A percentile compares a stretch with the other conserved stretches of the same genome.
These are phyloP conservation scores for Natator depressus DNA, from an alignment of 2,113 vertebrate genomes.

Conservation along the genomic window DNA sequence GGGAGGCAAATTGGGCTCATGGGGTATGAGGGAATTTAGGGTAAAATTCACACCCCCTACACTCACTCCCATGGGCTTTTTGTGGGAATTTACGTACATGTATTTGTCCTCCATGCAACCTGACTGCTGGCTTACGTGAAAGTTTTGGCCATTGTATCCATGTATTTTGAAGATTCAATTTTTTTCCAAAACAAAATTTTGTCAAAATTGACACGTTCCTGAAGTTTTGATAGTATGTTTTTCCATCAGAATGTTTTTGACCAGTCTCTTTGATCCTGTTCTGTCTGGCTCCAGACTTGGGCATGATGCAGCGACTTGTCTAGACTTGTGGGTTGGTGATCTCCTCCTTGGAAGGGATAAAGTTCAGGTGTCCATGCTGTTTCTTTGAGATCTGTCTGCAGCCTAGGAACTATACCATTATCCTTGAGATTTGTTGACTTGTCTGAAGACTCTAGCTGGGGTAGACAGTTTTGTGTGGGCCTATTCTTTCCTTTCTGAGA, in stretches of 20 bases:
- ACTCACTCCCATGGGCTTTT: background rate
- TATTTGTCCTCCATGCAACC: background rate
- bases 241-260: background rate
- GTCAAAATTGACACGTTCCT: background rate
- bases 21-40: background rate
- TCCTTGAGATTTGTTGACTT: background rate
- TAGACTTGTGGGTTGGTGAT: background rate
- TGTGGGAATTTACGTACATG: background rate
- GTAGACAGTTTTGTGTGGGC: background rate
- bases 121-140: background rate
- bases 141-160: background rate
- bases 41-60: background rate
- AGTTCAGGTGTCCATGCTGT: background rate
- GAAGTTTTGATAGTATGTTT: background rate
- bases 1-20: background rate
- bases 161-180: background rate
- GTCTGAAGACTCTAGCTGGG: background rate
- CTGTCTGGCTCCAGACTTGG: background rate
- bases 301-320: background rate
- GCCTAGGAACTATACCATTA: background rate
- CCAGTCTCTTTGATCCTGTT: background rate
- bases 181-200: background rate
- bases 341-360: background rate
- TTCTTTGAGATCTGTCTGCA: background rate
- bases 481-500: background rate